Evolutionary conservation across 2,888 invertebrate genomes (phyloP).

Genomic region (Phlogophora meticulosa): DNA sequence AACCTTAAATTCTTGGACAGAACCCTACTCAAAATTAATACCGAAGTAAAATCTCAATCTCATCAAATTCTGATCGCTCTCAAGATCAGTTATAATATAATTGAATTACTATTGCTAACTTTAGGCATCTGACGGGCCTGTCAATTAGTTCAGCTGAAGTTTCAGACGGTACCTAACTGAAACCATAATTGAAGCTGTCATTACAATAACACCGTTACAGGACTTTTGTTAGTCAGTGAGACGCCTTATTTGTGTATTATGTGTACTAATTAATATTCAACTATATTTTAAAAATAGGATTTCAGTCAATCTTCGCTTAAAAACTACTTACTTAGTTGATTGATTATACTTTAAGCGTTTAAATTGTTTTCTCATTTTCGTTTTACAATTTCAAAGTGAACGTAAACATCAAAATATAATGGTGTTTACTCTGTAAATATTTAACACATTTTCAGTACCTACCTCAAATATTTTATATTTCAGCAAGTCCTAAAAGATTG

Average conservation of each 20-base stretch:
- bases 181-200: slow-evolving; percentile 9
- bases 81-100: slow-evolving; percentile 13
- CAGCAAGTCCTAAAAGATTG: slow-evolving; percentile 3
- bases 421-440: neutral
- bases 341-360: neutral
- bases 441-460: neutral
- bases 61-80: slow-evolving; percentile 23
- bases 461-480: slow-evolving; percentile 23
- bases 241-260: neutral
- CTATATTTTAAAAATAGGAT: neutral
- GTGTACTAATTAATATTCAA: neutral
- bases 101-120: slow-evolving; percentile 40
- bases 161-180: slow-evolving; percentile 15
- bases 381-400: neutral
- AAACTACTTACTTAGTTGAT: neutral
- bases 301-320: too few species aligned
- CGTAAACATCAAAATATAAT: neutral
- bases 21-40: neutral
- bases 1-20: neutral
- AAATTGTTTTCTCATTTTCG: neutral
- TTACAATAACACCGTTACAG: slow-evolving; percentile 10
- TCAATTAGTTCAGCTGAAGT: slow-evolving; percentile 32
- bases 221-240: slow-evolving; percentile 5
- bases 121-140: slow-evolving; percentile 12
- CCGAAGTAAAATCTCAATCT: slow-evolving; percentile 5